Evolutionary conservation across 2,888 invertebrate species (phyloP), one percentile per base, ranked within the genome.

Genomic region (Oligia strigilis): DNA sequence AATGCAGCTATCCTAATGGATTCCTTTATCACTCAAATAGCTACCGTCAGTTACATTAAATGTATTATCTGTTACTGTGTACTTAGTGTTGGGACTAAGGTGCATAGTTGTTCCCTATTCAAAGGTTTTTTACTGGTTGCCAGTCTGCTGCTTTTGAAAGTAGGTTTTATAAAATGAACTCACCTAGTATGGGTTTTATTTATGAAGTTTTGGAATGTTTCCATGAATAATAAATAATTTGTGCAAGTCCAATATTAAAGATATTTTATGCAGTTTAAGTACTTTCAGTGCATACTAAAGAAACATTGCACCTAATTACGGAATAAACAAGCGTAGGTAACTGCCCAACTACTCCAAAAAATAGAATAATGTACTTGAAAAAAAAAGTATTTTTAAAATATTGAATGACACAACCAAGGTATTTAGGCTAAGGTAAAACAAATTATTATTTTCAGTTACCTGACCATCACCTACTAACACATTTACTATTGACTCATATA

Each of bases 401-500:
- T 88, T 87, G 79, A 78, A 72, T 88, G 83, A 87, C 69, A 69
- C 71, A 72, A 82, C 43, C 23, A 14, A n/a, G 65, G 60, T 92
- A 95, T 92, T 90, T 94, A 94, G 96, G 96, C 94, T 92, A 96
- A 96, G 96, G 96, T 95, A 95, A 95, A 91, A 92, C 82, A 90
- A 90, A 86, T 87, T 92, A 92, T 93, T 92, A 94, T 94, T 94
- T 91, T 92, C 91, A 89, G 91, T 91, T 89, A 91, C 89, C 91
- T 95, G 96, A 96, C 97, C 96, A 95, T 97, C 96, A 96, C 97
- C 97, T 94, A 96, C 93, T 96, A 88, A 95, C 96, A 95, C 92
- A 93, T 94, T 93, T 93, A 83, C 91, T 92, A 94, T 92, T 90
- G 88, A 93, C 87, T 93, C 92, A 92, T 93, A 93, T 88, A 91